Evolutionary conservation across 2,113 vertebrate species (phyloP), one percentile per base, ranked within the genome.

Genomic region (Campylomormyrus numenius): DNA sequence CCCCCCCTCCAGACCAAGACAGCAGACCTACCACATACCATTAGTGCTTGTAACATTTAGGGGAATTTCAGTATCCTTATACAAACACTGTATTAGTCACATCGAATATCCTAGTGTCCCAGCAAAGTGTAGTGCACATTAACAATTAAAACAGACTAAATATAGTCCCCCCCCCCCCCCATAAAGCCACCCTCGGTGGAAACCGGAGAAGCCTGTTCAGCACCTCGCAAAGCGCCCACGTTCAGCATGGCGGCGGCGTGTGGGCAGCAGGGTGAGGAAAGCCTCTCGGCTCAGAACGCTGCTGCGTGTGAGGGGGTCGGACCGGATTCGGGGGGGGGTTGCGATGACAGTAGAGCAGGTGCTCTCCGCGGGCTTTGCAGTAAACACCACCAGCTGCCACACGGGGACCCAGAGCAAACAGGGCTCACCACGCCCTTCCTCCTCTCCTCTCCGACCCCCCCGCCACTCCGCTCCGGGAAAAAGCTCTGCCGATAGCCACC

Each of bases 41-140:
- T 93, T 94, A 90, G 92, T 91, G 93, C 91, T 94, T 42, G 92
- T 95, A 95, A 94, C 95, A 93, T 95, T 95, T 95, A 94, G 24
- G 35, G 91, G 46, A 92, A 87, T 45, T 46, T 84, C 1, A 21
- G 5, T 91, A 92, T 92, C 93, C 27, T 31, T 93, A 92, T 94
- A 95, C 92, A 91, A 52, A 91, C 92, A 91, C 93, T 95, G 94
- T 95, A 94, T 95, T 95, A 93, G 94, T 77, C 95, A 94, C 95
- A 95, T 94, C 94, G 94, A 96, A 96, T 93, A 95, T 94, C 92
- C 94, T 90, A 92, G 89, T 93, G 95, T 95, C 94, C 93, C 94
- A 95, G 94, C 94, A 95, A 96, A 96, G 94, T 95, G 93, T 93
- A 88, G 92, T 91, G 93, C 93, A 94, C 95, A 96, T 95, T 95